phyloP scores from a whole-genome alignment of 2,888 invertebrate species.

The Catotricha subobsoleta region DNA sequence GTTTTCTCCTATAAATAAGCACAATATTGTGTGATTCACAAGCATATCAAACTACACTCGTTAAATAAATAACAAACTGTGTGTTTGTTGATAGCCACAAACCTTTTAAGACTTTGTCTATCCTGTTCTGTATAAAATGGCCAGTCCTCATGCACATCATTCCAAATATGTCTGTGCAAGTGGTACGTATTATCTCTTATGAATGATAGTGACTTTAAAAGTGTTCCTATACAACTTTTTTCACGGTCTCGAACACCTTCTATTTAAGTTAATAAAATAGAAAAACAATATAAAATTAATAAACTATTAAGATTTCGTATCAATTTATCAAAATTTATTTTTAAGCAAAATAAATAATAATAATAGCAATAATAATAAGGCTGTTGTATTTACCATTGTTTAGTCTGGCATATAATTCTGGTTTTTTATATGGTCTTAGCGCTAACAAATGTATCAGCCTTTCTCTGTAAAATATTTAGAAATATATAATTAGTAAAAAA shows the following conservation, averaged over 20 bases:
- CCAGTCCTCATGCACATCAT: constrained; percentile 88
- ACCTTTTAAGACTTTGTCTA: constrained; percentile 72
- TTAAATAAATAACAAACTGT: too few species aligned
- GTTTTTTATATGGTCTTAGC: constrained; percentile 82
- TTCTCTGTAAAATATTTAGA: constrained; percentile 67
- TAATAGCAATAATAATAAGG: not conserved
- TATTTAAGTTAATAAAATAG: constrained; percentile 28
- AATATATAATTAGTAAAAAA: too few species aligned
- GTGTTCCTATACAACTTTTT: constrained; percentile 52
- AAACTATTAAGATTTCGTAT: not conserved
- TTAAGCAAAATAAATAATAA: not conserved
- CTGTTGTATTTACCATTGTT: constrained; percentile 40
- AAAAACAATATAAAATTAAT: not conserved
- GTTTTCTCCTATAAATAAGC: constrained; percentile 48
- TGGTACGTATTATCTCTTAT: constrained; percentile 81
- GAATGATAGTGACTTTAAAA: constrained; percentile 62
- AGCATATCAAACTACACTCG: not conserved
- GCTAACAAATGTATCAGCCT: constrained; percentile 88
- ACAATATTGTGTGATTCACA: constrained; percentile 6
- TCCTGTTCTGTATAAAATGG: constrained; percentile 85
- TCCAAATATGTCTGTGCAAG: constrained; percentile 73
- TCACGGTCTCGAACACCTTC: constrained; percentile 80
- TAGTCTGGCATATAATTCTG: constrained; percentile 68
- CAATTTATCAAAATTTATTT: not conserved
- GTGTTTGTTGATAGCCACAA: too few species aligned